Evolutionary conservation across 2,113 vertebrate genomes (phyloP), one percentile per base, ranked within the genome.

Genomic region (Progne subis): DNA sequence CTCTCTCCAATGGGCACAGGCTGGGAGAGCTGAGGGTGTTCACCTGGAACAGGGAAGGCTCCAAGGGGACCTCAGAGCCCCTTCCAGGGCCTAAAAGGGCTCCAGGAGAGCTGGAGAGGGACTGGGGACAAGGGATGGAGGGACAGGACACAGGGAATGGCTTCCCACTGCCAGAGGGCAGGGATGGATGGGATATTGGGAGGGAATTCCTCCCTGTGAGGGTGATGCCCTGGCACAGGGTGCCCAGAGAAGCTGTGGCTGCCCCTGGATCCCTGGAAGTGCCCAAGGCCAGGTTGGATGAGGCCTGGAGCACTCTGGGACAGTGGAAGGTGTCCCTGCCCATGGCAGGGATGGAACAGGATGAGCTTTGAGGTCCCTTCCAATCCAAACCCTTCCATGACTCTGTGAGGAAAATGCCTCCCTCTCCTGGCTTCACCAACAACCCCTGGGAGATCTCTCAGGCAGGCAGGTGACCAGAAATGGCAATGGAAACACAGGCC

Each of bases 271-370:
- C 43, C 34, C 50, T 80, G 75, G 43, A 0, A 80, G 9, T 43
- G 25, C 0, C 34, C 76, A 6, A 41, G 8, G 11, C 57, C 56
- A 31, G 49, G 41, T 0, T 78, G 69, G 70, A 75, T 25, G 3
- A 29, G 21, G 10, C 19, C 57, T 13, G 85, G 67, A 63, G 24
- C 34, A n/a, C 0, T 17, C 43, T 72, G 67, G 67, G 19, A 5
- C 0, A 2, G 19, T 21, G 34, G 34, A 1, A 64, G 49, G 13
- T 56, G 57, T 49, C 31, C 24, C 56, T 63, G 41, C 23, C 15
- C 12, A 7, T 29, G 65, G 75, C n/a, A 55, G 11, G 56, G 20
- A 2, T 55, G 11, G 25, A 0, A 55, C 1, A 0, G 1, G 43
- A 21, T 31, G 1, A 1, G 11, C 31, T 50, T 26, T 23, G 14